phyloP scores from a whole-genome alignment of 2,113 vertebrate genomes.

The Mobula hypostoma region DNA sequence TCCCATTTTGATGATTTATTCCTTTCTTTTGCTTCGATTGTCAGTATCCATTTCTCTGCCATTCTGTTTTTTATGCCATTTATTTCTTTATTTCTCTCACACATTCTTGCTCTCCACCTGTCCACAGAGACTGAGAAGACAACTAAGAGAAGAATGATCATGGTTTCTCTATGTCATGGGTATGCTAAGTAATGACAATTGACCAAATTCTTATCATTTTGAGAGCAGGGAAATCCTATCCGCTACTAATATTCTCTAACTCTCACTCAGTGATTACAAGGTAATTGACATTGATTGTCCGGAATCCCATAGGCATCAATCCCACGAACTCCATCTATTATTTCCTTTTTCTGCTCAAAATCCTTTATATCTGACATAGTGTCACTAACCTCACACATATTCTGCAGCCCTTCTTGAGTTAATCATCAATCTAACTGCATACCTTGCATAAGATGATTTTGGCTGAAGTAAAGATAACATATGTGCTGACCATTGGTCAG shows the following conservation, averaged over 20 bases:
- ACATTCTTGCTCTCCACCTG: neutral
- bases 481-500: neutral
- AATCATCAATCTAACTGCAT: neutral
- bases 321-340: neutral
- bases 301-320: neutral
- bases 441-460: neutral
- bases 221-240: neutral
- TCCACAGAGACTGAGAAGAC: neutral
- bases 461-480: neutral
- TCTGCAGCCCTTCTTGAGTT: neutral
- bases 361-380: neutral
- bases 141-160: neutral
- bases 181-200: neutral
- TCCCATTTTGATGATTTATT: neutral
- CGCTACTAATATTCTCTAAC: neutral
- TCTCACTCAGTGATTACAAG: neutral
- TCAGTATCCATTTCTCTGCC: slow-evolving; percentile 2
- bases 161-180: neutral
- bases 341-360: neutral
- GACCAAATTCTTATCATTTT: neutral
- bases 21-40: neutral
- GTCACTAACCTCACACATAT: neutral
- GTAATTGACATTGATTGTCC: neutral
- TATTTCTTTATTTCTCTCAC: neutral
- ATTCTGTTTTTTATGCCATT: neutral